A percentile compares a stretch with the other conserved stretches of the same genome.
Conservation (phyloP, 2,888 invertebrate genomes). For the Euproctis similis region DNA sequence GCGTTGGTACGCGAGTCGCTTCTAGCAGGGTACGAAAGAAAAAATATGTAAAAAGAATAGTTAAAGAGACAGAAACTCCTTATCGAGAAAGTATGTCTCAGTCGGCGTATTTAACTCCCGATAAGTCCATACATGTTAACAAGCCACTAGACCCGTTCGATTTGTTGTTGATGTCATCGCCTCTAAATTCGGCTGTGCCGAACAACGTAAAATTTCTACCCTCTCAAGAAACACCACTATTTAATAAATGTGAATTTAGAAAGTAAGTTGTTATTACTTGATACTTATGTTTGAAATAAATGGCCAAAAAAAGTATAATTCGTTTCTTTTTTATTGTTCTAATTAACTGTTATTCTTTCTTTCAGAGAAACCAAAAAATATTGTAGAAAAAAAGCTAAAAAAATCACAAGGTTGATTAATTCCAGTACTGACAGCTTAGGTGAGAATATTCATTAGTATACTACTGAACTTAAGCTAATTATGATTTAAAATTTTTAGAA, state of each 20-base stretch:
- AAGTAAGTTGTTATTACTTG: constrained; percentile 27
- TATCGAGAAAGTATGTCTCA: constrained; percentile 27
- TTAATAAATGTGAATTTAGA: constrained; percentile 20
- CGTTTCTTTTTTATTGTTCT: no score
- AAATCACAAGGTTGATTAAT: constrained; percentile 34
- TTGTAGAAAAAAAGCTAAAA: constrained; percentile 26
- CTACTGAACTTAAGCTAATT: no score
- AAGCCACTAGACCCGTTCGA: constrained; percentile 58
- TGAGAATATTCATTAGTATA: constrained; percentile 19
- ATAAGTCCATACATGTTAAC: constrained; percentile 61
- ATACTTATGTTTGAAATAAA: no score
- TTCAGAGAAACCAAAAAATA: constrained; percentile 39
- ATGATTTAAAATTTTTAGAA: no score
- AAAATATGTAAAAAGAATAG: constrained; percentile 56
- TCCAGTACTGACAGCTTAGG: constrained; percentile 37
- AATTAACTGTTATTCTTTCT: constrained; percentile 5
- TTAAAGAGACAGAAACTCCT: constrained; percentile 40
- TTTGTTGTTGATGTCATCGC: constrained; percentile 47
- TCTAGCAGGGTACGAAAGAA: constrained; percentile 54
- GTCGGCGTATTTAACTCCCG: constrained; percentile 53
- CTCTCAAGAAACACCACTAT: no score
- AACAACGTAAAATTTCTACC: no score
- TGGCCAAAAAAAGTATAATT: no score
- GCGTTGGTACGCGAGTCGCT: constrained; percentile 34
- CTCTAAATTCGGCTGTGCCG: constrained; percentile 12